Conservation (phyloP, 1,140 invertebrate species). For the Drosophila bifasciata region DNA sequence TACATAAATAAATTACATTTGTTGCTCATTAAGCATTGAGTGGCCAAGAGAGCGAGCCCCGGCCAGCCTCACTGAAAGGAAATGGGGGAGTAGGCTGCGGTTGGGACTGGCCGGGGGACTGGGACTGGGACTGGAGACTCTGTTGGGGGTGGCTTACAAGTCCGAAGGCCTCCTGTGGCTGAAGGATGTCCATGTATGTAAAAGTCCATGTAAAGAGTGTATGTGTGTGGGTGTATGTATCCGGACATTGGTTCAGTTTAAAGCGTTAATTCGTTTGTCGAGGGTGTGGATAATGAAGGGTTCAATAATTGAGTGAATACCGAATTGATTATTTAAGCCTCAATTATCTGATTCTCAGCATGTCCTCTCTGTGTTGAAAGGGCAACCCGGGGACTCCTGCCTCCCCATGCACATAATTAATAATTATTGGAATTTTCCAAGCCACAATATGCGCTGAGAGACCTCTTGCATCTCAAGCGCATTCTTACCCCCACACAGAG, state of each 20-base stretch:
- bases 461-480: not conserved
- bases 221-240: conserved; percentile 10
- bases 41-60: conserved; percentile 56
- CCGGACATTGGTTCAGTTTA: conserved; percentile 41
- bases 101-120: too few species aligned
- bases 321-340: conserved; percentile 52
- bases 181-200: conserved; percentile 29
- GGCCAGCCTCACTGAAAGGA: too few species aligned
- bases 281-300: conserved; percentile 55
- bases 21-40: conserved; percentile 81
- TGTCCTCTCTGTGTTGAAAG: conserved; percentile 29
- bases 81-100: too few species aligned
- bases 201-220: too few species aligned
- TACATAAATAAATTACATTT: conserved; percentile 81
- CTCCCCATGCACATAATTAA: conserved; percentile 35
- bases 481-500: not conserved
- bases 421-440: conserved; percentile 47
- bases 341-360: conserved; percentile 47
- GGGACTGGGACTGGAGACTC: too few species aligned
- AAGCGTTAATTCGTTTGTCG: conserved; percentile 57
- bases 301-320: conserved; percentile 52
- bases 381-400: not conserved
- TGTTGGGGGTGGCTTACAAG: conserved; percentile 7
- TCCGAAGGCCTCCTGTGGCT: conserved; percentile 15
- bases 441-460: not conserved